Base-by-base conservation (phyloP, 2,113 vertebrate genomes). In the Ascaphus truei region DNA sequence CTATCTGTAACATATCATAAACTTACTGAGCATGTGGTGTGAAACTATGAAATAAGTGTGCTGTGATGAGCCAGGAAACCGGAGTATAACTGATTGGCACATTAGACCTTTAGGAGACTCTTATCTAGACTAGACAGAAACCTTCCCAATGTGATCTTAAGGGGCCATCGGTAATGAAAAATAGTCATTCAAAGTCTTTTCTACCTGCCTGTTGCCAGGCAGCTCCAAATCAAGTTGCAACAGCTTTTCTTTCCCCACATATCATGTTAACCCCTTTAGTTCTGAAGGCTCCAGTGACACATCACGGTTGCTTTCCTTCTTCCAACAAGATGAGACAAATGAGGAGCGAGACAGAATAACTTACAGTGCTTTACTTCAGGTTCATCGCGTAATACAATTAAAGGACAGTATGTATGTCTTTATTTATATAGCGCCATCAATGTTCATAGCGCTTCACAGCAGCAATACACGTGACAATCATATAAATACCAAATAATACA, bases 31-130 rank as follows among this genome's bases (percentile, higher is more conserved):
- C 63, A 76, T 78, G 82, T 81, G 74, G 65, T 80, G 67, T 82
- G 74, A 77, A 84, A 78, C 76, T 77, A 68, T 80, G 81, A 77
- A 86, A 76, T 75, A 74, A 74, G 65, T 79, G 73, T 74, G 72
- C 53, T 80, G 60, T 41, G 57, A 82, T 77, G 71, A 85, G 81
- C 81, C 65, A 4, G 3, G 76, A 72, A 77, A 86, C 74, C 80
- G 80, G 77, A 84, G 74, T 74, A 16, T 77, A 82, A 79, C 79
- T 84, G 80, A 85, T 73, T 85, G 84, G 75, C 73, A 79, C 75
- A 78, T 84, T 85, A 83, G 81, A 81, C 81, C 83, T 61, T 74
- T 74, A 76, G 73, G 76, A 80, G 67, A 80, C 77, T 81, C 76
- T 86, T 85, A 82, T 77, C 76, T 80, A 66, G 72, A 33, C 57